phyloP scores from a whole-genome alignment of 2,888 invertebrate species.

The Clistopyga incitator region DNA sequence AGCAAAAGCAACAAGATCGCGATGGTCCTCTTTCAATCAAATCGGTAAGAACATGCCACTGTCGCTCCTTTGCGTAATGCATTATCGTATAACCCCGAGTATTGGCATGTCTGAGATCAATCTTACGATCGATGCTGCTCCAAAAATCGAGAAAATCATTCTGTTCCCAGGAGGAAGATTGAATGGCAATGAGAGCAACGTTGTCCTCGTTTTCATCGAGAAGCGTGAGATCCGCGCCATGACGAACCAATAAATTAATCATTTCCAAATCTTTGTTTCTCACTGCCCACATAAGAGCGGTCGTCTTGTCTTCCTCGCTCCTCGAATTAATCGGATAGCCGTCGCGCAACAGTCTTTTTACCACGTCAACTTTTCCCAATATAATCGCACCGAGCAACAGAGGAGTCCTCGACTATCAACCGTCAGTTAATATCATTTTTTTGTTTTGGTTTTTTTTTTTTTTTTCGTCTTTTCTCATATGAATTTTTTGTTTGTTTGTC shows the following conservation, averaged over 20 bases:
- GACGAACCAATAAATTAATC: constrained; percentile 79
- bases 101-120: constrained; percentile 80
- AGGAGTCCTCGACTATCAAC: constrained; percentile 65
- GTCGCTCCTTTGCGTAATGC: constrained; percentile 82
- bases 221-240: constrained; percentile 80
- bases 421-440: constrained; percentile 12
- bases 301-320: constrained; percentile 78
- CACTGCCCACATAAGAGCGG: constrained; percentile 83
- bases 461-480: not conserved
- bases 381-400: constrained; percentile 80
- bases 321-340: constrained; percentile 74
- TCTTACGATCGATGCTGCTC: constrained; percentile 75
- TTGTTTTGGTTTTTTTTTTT: not conserved
- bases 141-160: constrained; percentile 81
- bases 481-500: not conserved
- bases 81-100: constrained; percentile 82
- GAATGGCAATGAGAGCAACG: constrained; percentile 80
- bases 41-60: constrained; percentile 81
- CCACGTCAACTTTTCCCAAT: constrained; percentile 79
- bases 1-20: constrained; percentile 52
- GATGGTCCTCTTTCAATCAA: constrained; percentile 69
- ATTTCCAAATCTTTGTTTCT: constrained; percentile 81
- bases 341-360: constrained; percentile 74
- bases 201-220: constrained; percentile 81
- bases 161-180: constrained; percentile 83